Evolutionary conservation across 2,113 vertebrate genomes (phyloP), one percentile per base, ranked within the genome.

Genomic region (Amphiprion ocellaris): DNA sequence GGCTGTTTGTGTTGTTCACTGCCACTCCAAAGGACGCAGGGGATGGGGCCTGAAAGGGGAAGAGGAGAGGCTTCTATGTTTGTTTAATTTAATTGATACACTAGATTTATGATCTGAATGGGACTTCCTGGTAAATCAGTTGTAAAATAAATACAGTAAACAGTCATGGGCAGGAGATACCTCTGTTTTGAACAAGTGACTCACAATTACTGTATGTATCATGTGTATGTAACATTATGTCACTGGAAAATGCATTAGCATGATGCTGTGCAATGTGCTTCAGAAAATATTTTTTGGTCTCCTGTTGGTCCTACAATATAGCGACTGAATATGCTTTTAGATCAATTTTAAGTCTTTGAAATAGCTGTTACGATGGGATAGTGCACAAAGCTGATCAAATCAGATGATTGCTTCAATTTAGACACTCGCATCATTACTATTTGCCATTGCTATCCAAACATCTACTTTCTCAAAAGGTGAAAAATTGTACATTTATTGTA

Each of bases 1-100:
- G 65, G 79, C 75, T 73, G 79, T 85, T 90, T 87, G 79, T 88
- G 53, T 83, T 79, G 78, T 61, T 54, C 79, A 59, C 63, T 53
- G 71, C 79, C 69, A 66, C 77, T 84, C 76, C 55, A 81, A 80
- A 85, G 74, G 77, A 85, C 85, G 71, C 67, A 71, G 50, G n/a
- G 21, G 4, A 53, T 19, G 15, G 21, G 66, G 75, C 69, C 54
- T 81, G 67, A 76, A 72, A 74, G 26, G 44, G 30, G 49, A 5
- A 56, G 19, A 64, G 26, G 63, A 68, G n/a, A 63, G 14, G 44
- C 0, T 66, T 55, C 10, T 66, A 49, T 70, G 56, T 74, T 28
- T 37, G 50, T 15, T 77, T 33, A 10, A 41, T 64, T 72, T 50
- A 30, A 82, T 16, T 41, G 5, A 65, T 69, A 60, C n/a, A 37